Evolutionary conservation across 2,113 vertebrate genomes (phyloP).

Genomic region (Marmota flaviventris): DNA sequence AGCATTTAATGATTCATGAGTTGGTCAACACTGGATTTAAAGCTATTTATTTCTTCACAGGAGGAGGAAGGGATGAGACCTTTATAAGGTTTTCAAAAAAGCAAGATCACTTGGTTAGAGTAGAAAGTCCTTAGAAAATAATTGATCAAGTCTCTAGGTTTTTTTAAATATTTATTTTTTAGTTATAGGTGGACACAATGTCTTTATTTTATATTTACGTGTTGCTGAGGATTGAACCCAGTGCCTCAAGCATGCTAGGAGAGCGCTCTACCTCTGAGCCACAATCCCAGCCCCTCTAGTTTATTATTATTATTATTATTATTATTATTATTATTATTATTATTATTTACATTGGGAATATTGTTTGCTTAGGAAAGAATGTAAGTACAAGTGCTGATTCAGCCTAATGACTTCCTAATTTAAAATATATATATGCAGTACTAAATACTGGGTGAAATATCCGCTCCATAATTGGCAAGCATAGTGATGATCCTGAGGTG

Average conservation of each 20-base stretch:
- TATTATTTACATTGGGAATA: neutral
- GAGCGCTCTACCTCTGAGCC: too few relatives aligned
- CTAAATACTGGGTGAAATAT: conserved; percentile 7
- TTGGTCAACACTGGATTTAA: neutral
- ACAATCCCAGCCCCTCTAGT: neutral
- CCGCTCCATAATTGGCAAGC: neutral
- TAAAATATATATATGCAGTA: neutral
- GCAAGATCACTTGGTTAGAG: neutral
- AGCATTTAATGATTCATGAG: neutral
- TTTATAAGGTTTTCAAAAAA: neutral
- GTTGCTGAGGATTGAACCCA: too few relatives aligned
- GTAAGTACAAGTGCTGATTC: neutral
- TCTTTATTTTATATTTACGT: too few relatives aligned
- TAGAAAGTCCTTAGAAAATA: neutral
- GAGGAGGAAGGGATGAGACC: neutral
- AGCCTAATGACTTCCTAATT: neutral
- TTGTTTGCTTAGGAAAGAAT: neutral
- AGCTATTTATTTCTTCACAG: neutral
- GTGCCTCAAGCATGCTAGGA: too few relatives aligned
- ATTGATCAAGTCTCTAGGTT: neutral
- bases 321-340: neutral
- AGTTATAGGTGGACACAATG: too few relatives aligned
- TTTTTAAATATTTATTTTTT: neutral
- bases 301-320: neutral
- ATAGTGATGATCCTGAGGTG: neutral